Base-by-base conservation (phyloP, 2,113 vertebrate genomes). In the Lycaon pictus region DNA sequence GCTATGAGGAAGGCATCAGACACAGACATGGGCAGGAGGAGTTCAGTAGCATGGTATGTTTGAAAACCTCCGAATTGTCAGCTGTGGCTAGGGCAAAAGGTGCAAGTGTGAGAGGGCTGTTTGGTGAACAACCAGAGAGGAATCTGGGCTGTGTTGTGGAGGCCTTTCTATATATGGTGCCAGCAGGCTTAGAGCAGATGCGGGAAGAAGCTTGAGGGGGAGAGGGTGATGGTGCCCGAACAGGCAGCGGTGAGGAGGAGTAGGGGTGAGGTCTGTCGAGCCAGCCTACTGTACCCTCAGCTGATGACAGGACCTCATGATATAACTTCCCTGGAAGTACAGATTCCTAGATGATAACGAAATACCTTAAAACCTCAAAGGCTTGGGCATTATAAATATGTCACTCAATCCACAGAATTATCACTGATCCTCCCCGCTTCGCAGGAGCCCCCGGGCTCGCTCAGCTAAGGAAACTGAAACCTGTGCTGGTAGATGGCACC, bases 331-430 rank as follows among this genome's bases (percentile, higher is more conserved):
- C 29, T 83, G 69, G 35, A 79, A 71, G 60, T 85, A 83, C 7
- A 74, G 53, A 67, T 43, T 92, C 93, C 37, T 58, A 53, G 55
- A 37, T 35, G 3, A 12, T 71, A 80, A 95, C 60, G 80, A 65
- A 92, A 80, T 19, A 87, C 77, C 60, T 79, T 27, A 43, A 91
- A 95, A 72, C 55, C 16, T 95, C 79, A 76, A 56, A 92, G 65
- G 20, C 60, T 48, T 88, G 12, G 63, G 20, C 35, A 29, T 19
- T 16, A 16, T 93, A 53, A 81, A 19, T 62, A 43, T 88, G 81
- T 88, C 77, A 51, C 43, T 95, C 72, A 81, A 63, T 77, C 48
- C 11, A 58, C 27, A 60, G 60, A 55, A 35, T 92, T 48, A 8
- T 92, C 85, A 63, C 29, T 37, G 25, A 69, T 63, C 7, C 43